Percentiles rank a stretch among this genome's conserved stretches.
These are phyloP conservation scores for Symphodus melops DNA, from an alignment of 2,113 vertebrate genomes.

Conservation along the genomic window DNA sequence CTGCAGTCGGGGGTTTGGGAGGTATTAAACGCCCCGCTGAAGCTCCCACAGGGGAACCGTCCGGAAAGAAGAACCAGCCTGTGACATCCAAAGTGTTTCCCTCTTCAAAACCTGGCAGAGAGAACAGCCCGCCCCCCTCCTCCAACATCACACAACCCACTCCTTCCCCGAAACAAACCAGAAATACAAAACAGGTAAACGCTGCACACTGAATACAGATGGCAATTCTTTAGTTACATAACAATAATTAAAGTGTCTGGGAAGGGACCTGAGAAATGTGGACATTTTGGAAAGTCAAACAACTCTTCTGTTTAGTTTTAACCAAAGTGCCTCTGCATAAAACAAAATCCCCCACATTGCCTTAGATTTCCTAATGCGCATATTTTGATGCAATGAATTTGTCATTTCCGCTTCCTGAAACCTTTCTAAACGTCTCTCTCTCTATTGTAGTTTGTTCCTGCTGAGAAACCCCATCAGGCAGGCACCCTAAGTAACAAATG, in stretches of 20 bases:
- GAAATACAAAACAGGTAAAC: constrained; percentile 50
- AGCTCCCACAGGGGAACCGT: constrained; percentile 71
- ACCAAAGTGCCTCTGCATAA: not conserved
- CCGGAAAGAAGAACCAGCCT: constrained; percentile 86
- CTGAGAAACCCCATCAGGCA: constrained; percentile 54
- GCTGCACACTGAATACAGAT: not conserved
- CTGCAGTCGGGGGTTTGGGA: constrained; percentile 90
- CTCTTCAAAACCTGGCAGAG: constrained; percentile 57
- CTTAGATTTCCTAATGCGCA: not conserved
- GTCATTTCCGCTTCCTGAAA: not conserved
- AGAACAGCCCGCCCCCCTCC: constrained; percentile 68
- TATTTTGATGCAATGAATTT: not conserved
- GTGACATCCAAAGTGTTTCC: constrained; percentile 66
- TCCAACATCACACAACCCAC: constrained; percentile 24
- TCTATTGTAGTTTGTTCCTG: constrained; percentile 48
- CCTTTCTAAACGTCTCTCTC: not conserved
- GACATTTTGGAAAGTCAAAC: not conserved
- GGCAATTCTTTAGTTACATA: not conserved
- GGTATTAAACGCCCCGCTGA: constrained; percentile 89
- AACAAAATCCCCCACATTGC: not conserved
- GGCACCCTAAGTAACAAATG: constrained; percentile 86
- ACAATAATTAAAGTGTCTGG: not conserved
- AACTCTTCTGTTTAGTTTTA: not conserved
- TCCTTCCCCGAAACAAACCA: constrained; percentile 49
- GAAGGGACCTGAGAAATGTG: not conserved